These are phyloP conservation scores for Carabus problematicus DNA, from an alignment of 2,888 invertebrate species.

Conservation along the genomic window DNA sequence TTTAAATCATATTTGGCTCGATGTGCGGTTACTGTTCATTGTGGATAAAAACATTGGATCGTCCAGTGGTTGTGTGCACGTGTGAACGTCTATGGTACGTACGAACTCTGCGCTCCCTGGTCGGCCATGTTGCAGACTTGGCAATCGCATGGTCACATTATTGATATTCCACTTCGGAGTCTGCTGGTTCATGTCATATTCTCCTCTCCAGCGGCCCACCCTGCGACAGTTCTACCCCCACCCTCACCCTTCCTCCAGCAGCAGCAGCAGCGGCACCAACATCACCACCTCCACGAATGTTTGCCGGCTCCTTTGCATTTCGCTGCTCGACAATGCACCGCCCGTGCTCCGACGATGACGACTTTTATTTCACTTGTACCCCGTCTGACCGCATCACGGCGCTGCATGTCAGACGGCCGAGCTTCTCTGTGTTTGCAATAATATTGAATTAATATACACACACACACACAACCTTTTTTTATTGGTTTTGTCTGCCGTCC, in stretches of 20 bases:
- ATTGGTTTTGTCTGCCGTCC: slow-evolving; percentile 2
- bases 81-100: not conserved
- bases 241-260: slow-evolving; percentile 42
- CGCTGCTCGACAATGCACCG: not conserved
- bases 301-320: slow-evolving; percentile 9
- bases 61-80: no score
- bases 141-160: slow-evolving; percentile 60
- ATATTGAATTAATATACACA: slow-evolving; percentile 9
- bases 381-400: slow-evolving; percentile 4
- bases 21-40: no score
- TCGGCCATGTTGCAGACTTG: slow-evolving; percentile 55
- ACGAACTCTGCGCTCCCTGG: slow-evolving; percentile 35
- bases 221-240: slow-evolving; percentile 44
- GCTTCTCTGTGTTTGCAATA: slow-evolving; percentile 4
- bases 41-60: no score
- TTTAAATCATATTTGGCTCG: no score
- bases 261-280: slow-evolving; percentile 14
- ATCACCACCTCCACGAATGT: not conserved
- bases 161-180: slow-evolving; percentile 59
- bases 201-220: slow-evolving; percentile 46
- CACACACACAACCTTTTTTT: slow-evolving; percentile 14
- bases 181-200: slow-evolving; percentile 57
- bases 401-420: not conserved
- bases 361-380: not conserved
- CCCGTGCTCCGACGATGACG: not conserved